These are phyloP conservation scores for Streblospio benedicti DNA, from an alignment of 1,140 invertebrate species.

Conservation along the genomic window DNA sequence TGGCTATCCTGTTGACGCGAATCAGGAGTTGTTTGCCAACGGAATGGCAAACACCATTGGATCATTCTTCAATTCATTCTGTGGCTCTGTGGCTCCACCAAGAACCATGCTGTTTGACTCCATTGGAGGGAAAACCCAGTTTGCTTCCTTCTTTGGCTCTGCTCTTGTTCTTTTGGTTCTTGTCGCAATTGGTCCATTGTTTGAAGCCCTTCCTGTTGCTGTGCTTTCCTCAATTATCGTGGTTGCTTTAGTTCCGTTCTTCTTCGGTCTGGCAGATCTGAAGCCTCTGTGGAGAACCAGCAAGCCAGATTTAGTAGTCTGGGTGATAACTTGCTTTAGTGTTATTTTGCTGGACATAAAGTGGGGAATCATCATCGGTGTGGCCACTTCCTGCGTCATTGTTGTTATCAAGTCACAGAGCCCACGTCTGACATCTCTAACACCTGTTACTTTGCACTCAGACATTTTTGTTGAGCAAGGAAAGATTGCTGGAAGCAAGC, in stretches of 20 bases:
- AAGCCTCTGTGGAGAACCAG: slow-evolving; percentile 37
- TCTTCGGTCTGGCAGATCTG: slow-evolving; percentile 35
- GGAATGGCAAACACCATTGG: slow-evolving; percentile 26
- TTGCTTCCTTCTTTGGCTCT: slow-evolving; percentile 36
- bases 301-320: slow-evolving; percentile 41
- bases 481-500: no score
- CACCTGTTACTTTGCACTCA: no score
- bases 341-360: slow-evolving; percentile 40
- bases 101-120: slow-evolving; percentile 28
- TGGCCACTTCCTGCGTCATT: slow-evolving; percentile 33
- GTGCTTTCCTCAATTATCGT: slow-evolving; percentile 41
- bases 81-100: slow-evolving; percentile 23
- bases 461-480: no score
- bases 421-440: no score
- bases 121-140: slow-evolving; percentile 30
- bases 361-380: slow-evolving; percentile 37
- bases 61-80: slow-evolving; percentile 31
- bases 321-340: slow-evolving; percentile 37
- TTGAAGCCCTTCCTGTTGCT: slow-evolving; percentile 44
- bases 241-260: slow-evolving; percentile 37
- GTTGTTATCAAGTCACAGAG: slow-evolving; percentile 41
- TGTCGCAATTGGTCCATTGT: slow-evolving; percentile 44
- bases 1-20: slow-evolving; percentile 24
- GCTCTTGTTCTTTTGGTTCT: slow-evolving; percentile 48
- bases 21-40: slow-evolving; percentile 34